Conservation (phyloP, 2,888 invertebrate genomes). For the Odontomyia ornata region DNA sequence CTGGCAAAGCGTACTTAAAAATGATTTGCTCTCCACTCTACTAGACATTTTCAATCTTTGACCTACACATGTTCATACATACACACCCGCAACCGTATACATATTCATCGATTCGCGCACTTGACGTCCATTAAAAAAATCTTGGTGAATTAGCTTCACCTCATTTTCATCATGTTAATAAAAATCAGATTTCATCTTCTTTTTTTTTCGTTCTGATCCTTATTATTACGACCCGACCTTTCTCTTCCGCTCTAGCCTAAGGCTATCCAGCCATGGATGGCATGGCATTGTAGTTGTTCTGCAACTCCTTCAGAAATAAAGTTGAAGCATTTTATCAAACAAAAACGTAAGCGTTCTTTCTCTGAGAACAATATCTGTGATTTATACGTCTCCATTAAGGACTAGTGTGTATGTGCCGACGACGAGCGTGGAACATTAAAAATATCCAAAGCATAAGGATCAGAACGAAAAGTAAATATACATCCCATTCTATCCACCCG, state of each 20-base stretch:
- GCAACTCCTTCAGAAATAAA: neutral
- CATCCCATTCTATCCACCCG: neutral
- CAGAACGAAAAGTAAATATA: conserved; percentile 29
- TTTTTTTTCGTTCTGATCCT: conserved; percentile 26
- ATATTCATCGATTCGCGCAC: neutral
- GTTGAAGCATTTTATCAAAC: conserved; percentile 24
- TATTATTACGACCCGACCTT: conserved; percentile 21
- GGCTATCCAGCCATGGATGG: too few species aligned
- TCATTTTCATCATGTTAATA: conserved; percentile 24
- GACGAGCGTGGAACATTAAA: conserved; percentile 22
- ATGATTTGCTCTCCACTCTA: neutral
- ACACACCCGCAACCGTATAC: too few species aligned
- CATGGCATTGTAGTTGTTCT: too few species aligned
- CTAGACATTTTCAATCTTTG: neutral
- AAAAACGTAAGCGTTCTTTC: conserved; percentile 16
- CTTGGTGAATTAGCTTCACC: conserved; percentile 37
- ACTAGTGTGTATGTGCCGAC: neutral
- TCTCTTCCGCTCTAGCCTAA: neutral
- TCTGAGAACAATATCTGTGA: conserved; percentile 3
- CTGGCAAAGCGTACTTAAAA: too few species aligned
- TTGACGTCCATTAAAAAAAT: neutral
- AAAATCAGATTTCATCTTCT: conserved; percentile 32
- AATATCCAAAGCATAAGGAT: conserved; percentile 22
- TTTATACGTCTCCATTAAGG: conserved; percentile 34
- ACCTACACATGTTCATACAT: neutral